Base-by-base conservation (phyloP, 2,888 invertebrate genomes). In the Cecidostiba fungosa region DNA sequence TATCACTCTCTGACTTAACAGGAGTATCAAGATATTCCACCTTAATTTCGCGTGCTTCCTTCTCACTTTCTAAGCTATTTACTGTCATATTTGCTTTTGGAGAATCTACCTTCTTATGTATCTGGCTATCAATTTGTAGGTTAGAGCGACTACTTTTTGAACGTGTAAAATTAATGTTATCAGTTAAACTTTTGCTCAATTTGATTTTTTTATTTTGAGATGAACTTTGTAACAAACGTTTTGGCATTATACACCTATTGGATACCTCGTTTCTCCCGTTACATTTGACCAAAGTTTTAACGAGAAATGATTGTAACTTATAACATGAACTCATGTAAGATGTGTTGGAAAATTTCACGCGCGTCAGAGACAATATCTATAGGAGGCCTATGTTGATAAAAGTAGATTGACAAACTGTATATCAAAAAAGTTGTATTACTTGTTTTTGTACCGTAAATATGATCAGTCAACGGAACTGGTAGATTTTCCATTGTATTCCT, bases 1-100 rank as follows among this genome's bases (percentile, higher is more conserved):
- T 96, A 93, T 97, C 97, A 88, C 95, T 96, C 82, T 95, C 95
- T 77, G 97, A 97, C 93, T 97, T 97, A 54, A 95, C 94, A 14
- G 97, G 97, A 88, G 94, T 93, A 5, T 92, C 90, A n/a, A 94
- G 88, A 85, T 93, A 92, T 10, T 89, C 87, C 6, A 90, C 88
- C 47, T 89, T 88, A 12, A 86, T 82, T 79, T 77, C 36, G 47
- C 74, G 23, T 72, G 82, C 39, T 87, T 76, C 47, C 76, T 87
- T 23, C 78, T 85, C 84, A 84, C 87, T 26, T 81, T 86, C 12
- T 83, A 77, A 70, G 76, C 78, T 59, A 29, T 83, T 43, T 69
- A 39, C 66, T 85, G 87, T 83, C 76, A 87, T 85, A 88, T 87
- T 89, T 4, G 12, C 26, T 19, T 47, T 43, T 43, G 12, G 1